Evolutionary conservation across 2,113 vertebrate species (phyloP).

Genomic region (Electrona antarctica): DNA sequence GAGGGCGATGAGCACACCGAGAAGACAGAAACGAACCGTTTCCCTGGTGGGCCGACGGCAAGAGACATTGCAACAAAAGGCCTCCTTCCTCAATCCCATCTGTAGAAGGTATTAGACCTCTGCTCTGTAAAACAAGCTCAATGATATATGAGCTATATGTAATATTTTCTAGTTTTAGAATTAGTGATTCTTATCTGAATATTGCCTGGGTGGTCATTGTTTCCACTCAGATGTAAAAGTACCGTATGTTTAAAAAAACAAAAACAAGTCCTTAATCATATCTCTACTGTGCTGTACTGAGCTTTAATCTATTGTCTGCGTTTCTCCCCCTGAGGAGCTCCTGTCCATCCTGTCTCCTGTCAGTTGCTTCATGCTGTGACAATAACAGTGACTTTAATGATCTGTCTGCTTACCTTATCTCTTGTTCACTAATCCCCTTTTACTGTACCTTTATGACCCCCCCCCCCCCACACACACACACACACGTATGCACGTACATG

Average conservation of each 20-base stretch:
- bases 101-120: background rate
- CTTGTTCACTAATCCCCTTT: slow-evolving; percentile 54
- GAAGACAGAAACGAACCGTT: slow-evolving; percentile 78
- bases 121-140: slow-evolving; percentile 1
- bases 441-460: slow-evolving; percentile 49
- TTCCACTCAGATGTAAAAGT: too few relatives aligned
- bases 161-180: slow-evolving; percentile 1
- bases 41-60: slow-evolving; percentile 25
- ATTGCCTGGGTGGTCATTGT: too few relatives aligned
- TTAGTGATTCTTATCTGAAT: slow-evolving; percentile 1
- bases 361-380: background rate
- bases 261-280: too few relatives aligned
- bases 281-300: too few relatives aligned
- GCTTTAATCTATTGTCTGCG: too few relatives aligned
- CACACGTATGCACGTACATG: background rate
- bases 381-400: slow-evolving; percentile 32
- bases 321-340: too few relatives aligned
- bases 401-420: slow-evolving; percentile 44
- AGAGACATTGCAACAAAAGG: slow-evolving; percentile 16
- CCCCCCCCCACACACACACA: slow-evolving; percentile 10
- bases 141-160: background rate
- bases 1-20: slow-evolving; percentile 83
- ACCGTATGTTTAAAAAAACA: too few relatives aligned
- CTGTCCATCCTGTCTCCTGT: too few relatives aligned
- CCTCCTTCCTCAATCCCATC: slow-evolving; percentile 33